Percentiles rank a stretch among this genome's conserved stretches.
phyloP scores from a whole-genome alignment of 2,888 invertebrate genomes.

The Eudemis profundana region DNA sequence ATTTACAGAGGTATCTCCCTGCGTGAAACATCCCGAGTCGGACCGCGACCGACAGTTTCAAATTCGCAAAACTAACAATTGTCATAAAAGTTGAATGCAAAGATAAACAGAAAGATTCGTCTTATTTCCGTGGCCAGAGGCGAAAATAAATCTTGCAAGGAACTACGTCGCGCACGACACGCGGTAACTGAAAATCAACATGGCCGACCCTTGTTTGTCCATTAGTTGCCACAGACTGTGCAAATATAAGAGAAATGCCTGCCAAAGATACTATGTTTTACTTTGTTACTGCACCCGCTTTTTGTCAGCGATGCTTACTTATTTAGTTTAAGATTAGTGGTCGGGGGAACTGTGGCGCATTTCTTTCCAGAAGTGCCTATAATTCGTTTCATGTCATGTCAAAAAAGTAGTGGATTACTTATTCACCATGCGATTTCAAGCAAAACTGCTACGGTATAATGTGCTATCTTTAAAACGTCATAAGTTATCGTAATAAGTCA shows the following conservation, averaged over 20 bases:
- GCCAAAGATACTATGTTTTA: slow-evolving; percentile 58
- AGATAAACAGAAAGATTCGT: slow-evolving; percentile 54
- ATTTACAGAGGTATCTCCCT: neutral
- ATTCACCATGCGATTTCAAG: too few species aligned
- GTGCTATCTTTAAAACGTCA: too few species aligned
- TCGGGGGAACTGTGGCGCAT: neutral
- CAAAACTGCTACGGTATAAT: too few species aligned
- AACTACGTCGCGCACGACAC: slow-evolving; percentile 64
- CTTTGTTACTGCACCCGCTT: slow-evolving; percentile 56
- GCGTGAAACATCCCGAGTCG: neutral
- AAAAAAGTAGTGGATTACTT: too few species aligned
- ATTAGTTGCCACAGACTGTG: slow-evolving; percentile 78
- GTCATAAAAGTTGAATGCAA: slow-evolving; percentile 46
- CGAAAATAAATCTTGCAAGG: slow-evolving; percentile 78
- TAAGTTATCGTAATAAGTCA: too few species aligned
- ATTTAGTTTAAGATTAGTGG: slow-evolving; percentile 9
- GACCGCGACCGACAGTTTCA: slow-evolving; percentile 14
- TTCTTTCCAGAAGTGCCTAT: neutral
- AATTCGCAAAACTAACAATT: slow-evolving; percentile 42
- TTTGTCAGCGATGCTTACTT: slow-evolving; percentile 50
- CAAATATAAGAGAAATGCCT: slow-evolving; percentile 64
- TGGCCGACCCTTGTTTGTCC: slow-evolving; percentile 81
- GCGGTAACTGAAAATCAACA: slow-evolving; percentile 82
- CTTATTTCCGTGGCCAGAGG: slow-evolving; percentile 50
- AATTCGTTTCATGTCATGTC: too few species aligned